Percentiles rank a stretch among this genome's conserved stretches.
These are phyloP conservation scores for Drosophila sp. DNA, from an alignment of 1,140 invertebrate species.

Conservation along the genomic window DNA sequence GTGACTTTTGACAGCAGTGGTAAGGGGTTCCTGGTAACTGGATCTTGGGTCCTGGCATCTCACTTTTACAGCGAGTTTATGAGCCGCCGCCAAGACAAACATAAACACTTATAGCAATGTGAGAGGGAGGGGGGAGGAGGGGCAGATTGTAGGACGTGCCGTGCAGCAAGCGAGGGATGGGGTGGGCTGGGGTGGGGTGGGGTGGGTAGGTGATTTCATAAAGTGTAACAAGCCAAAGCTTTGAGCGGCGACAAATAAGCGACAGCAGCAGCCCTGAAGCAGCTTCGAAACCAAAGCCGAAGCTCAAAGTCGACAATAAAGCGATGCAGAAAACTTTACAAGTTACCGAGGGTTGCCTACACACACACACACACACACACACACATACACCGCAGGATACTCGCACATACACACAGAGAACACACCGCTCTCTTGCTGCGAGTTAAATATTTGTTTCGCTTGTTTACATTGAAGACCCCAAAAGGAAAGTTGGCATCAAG, in stretches of 20 bases:
- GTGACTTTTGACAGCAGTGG: conserved; percentile 70
- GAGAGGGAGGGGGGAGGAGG: background rate
- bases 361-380: conserved; percentile 29
- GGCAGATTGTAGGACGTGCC: background rate
- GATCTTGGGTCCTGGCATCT: conserved; percentile 30
- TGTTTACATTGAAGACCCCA: conserved; percentile 77
- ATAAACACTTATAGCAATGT: conserved; percentile 66
- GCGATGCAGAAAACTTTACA: conserved; percentile 64
- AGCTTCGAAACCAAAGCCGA: conserved; percentile 22
- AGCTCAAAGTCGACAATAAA: conserved; percentile 55
- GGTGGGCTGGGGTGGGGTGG: background rate
- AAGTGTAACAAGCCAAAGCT: conserved; percentile 76
- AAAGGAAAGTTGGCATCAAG: conserved; percentile 56
- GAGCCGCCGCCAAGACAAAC: conserved; percentile 75
- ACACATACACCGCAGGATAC: conserved; percentile 20
- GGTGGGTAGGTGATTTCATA: conserved; percentile 68
- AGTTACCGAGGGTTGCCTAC: conserved; percentile 41
- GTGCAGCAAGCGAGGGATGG: background rate
- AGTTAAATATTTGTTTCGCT: conserved; percentile 75
- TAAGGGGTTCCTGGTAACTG: background rate
- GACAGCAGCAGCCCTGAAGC: conserved; percentile 39
- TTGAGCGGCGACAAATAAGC: conserved; percentile 77
- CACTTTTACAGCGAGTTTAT: conserved; percentile 62
- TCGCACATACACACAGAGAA: conserved; percentile 22
- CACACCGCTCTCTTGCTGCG: conserved; percentile 44